Base-by-base conservation (phyloP, 2,888 invertebrate species). In the Embidobia sp. region DNA sequence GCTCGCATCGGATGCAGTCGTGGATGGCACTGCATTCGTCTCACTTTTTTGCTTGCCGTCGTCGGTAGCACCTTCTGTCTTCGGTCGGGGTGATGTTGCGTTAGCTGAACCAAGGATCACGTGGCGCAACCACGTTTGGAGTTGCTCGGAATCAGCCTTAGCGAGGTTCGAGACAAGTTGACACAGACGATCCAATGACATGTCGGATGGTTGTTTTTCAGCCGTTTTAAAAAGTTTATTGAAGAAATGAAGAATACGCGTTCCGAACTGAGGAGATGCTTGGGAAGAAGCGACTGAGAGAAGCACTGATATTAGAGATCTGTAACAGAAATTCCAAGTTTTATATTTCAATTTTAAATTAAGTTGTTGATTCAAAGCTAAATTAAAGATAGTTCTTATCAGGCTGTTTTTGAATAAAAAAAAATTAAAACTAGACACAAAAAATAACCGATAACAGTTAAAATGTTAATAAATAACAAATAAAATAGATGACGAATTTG, bases 251-350 rank as follows among this genome's bases (percentile, higher is more conserved):
- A 98, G 91, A 35, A 97, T 94, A 83, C 94, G 92, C 16, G 94
- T 94, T 10, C 94, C 93, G 85, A 95, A 96, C n/a, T 91, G 91
- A 79, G 93, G 92, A 0, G 93, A 93, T 79, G 93, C 92, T 55
- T 94, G 92, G 0, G 94, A 93, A 61, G 94, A 94, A 0, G 96
- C 94, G 2, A 96, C 95, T 0, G 96, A 94, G 51, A 98, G 91
- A 31, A 98, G 90, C 8, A 97, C 92, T 77, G 95, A 94, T 0
- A 95, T 94, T 33, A 97, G 91, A 74, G 94, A 94, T 82, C 93
- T 93, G 35, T n/a, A 44, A 66, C 8, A n/a, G n/a, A n/a, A n/a
- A n/a, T n/a, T n/a, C n/a, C n/a, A n/a, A n/a, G n/a, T n/a, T n/a
- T n/a, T n/a, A n/a, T n/a, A n/a, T n/a, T n/a, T n/a, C n/a, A n/a